These are phyloP conservation scores for Pyrrhura leucotis DNA, from an alignment of 2,797 vertebrate species.

Conservation along the genomic window DNA sequence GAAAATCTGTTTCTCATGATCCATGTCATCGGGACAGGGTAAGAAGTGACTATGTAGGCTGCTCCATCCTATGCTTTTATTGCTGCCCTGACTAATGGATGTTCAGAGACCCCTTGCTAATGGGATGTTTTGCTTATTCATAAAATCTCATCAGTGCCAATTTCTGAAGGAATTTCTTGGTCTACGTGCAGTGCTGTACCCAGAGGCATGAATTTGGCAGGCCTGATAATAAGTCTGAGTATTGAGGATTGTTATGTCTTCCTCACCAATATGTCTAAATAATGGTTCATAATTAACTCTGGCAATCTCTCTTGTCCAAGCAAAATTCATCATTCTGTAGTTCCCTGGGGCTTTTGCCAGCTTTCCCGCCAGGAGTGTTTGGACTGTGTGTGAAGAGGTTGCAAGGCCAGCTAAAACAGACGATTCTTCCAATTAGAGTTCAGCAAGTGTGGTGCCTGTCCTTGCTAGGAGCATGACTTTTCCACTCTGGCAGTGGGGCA, in stretches of 20 bases:
- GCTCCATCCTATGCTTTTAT: not conserved
- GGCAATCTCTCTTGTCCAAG: slow-evolving; percentile 49
- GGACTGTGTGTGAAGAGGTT: slow-evolving; percentile 21
- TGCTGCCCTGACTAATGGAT: slow-evolving; percentile 30
- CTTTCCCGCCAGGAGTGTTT: not conserved
- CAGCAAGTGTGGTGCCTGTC: not conserved
- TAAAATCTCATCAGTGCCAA: slow-evolving; percentile 43
- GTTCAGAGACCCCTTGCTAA: slow-evolving; percentile 43
- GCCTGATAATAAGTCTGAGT: slow-evolving; percentile 32
- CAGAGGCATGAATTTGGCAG: slow-evolving; percentile 54
- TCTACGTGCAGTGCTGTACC: slow-evolving; percentile 30
- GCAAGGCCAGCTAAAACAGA: not conserved
- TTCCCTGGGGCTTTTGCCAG: slow-evolving; percentile 50
- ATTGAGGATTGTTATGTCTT: slow-evolving; percentile 55
- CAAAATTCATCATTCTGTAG: slow-evolving; percentile 48
- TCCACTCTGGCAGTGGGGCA: not conserved
- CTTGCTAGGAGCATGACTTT: not conserved
- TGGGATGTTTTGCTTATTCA: slow-evolving; percentile 56
- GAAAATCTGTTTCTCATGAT: slow-evolving; percentile 22
- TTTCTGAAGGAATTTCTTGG: slow-evolving; percentile 35
- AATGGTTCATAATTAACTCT: slow-evolving; percentile 58
- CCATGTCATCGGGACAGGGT: not conserved
- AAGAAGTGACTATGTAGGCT: not conserved
- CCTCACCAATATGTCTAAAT: slow-evolving; percentile 54
- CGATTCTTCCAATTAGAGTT: not conserved